phyloP scores from a whole-genome alignment of 2,888 invertebrate species.

The Eretmocerus hayati region DNA sequence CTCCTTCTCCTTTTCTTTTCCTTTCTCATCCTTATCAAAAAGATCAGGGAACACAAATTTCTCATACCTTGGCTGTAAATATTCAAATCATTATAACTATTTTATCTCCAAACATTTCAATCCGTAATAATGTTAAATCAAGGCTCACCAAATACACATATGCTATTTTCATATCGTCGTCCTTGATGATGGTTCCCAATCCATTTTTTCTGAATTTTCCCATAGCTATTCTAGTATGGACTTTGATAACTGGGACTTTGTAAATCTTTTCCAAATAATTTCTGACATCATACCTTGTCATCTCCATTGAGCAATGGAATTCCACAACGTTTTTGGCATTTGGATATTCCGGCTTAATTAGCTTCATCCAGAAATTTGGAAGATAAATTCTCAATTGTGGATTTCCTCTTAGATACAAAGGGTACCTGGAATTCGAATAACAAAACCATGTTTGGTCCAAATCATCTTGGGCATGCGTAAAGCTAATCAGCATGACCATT shows the following conservation, averaged over 20 bases:
- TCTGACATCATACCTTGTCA: constrained; percentile 83
- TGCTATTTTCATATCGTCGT: constrained; percentile 76
- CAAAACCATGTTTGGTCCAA: no score
- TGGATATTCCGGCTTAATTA: constrained; percentile 61
- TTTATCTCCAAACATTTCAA: no score
- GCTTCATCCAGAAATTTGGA: constrained; percentile 96
- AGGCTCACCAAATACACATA: constrained; percentile 67
- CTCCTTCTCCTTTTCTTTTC: constrained; percentile 52
- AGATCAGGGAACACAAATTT: constrained; percentile 73
- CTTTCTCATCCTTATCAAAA: constrained; percentile 49
- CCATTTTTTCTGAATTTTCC: constrained; percentile 61
- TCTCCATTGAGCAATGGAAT: constrained; percentile 88
- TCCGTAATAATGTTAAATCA: no score
- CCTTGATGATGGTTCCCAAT: constrained; percentile 65
- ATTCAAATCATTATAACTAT: no score
- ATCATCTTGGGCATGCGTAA: no score
- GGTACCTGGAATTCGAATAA: constrained; percentile 77
- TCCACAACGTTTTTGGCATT: constrained; percentile 75
- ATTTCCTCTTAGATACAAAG: constrained; percentile 82
- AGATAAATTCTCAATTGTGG: constrained; percentile 90
- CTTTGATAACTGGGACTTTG: constrained; percentile 69
- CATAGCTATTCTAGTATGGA: constrained; percentile 66
- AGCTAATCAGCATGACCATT: no score
- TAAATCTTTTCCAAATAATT: constrained; percentile 97
- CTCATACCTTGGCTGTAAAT: constrained; percentile 64